phyloP scores from a whole-genome alignment of 2,113 vertebrate genomes.

The Callocephalon fimbriatum region DNA sequence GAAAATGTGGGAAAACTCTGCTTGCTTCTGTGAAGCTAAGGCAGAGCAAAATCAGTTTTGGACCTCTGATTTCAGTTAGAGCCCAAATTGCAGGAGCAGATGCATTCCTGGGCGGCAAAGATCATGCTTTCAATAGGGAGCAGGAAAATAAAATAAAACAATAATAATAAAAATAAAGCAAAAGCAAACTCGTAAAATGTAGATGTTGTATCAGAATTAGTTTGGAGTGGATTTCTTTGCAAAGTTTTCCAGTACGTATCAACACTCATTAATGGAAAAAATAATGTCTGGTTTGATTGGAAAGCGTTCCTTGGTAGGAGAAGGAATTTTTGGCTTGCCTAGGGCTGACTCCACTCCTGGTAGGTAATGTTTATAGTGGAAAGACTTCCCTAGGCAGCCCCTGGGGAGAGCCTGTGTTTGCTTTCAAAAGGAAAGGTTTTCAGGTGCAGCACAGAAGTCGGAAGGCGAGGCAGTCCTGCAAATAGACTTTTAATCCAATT shows the following conservation, averaged over 20 bases:
- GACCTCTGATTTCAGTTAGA: background rate
- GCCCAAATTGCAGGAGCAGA: conserved; percentile 56
- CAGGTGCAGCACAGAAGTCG: conserved; percentile 64
- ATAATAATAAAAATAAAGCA: background rate
- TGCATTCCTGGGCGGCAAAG: conserved; percentile 9
- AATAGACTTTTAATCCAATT: conserved; percentile 59
- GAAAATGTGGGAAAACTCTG: background rate
- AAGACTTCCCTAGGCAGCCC: conserved; percentile 57
- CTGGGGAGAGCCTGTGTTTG: conserved; percentile 39
- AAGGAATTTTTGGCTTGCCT: conserved; percentile 64
- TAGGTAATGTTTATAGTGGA: conserved; percentile 65
- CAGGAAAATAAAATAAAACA: background rate
- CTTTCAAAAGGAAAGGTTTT: conserved; percentile 60
- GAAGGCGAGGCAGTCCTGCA: background rate
- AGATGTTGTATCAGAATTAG: background rate
- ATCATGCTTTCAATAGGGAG: background rate
- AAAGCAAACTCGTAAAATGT: background rate
- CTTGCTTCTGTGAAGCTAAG: background rate
- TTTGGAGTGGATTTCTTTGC: background rate
- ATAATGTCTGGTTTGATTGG: conserved; percentile 58
- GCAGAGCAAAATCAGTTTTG: background rate
- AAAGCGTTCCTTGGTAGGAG: conserved; percentile 36
- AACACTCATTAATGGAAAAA: conserved; percentile 65
- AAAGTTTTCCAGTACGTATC: conserved; percentile 53
- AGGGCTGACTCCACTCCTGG: conserved; percentile 44